Percentiles rank a stretch among this genome's conserved stretches.
Conservation (phyloP, 2,797 vertebrate genomes). For the Danionella dracula region DNA sequence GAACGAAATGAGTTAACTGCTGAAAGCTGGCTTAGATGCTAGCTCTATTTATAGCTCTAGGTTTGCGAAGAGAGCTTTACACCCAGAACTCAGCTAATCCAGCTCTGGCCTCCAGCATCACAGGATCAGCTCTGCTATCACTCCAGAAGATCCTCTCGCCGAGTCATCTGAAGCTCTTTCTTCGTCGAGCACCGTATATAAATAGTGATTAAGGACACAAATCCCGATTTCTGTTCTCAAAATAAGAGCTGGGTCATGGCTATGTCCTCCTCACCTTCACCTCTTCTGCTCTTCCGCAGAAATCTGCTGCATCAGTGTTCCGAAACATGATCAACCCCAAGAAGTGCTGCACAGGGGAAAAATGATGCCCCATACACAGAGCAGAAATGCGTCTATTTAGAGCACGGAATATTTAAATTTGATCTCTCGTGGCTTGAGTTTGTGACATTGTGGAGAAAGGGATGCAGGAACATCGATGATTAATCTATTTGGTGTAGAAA, state of each 20-base stretch:
- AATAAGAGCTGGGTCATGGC: neutral
- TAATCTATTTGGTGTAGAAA: no score
- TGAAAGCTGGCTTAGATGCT: slow-evolving; percentile 72
- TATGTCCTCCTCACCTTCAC: slow-evolving; percentile 23
- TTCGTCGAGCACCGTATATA: no score
- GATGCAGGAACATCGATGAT: no score
- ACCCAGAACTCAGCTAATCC: slow-evolving; percentile 69
- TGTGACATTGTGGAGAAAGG: no score
- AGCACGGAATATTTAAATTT: neutral
- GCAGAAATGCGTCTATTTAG: neutral
- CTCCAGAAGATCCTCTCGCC: slow-evolving; percentile 21
- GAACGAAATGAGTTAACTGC: slow-evolving; percentile 65
- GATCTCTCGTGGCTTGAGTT: neutral
- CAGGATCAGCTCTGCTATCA: slow-evolving; percentile 65
- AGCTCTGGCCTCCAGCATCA: slow-evolving; percentile 62
- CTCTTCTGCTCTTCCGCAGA: slow-evolving; percentile 55
- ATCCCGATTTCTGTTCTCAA: no score
- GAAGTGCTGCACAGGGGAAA: slow-evolving; percentile 49
- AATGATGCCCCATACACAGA: neutral
- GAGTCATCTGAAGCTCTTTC: neutral
- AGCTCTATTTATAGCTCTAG: slow-evolving; percentile 71
- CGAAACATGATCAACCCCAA: slow-evolving; percentile 63
- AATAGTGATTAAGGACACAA: no score
- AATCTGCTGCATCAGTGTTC: slow-evolving; percentile 66
- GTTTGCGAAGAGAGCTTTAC: slow-evolving; percentile 67